Conservation (phyloP, 2,113 vertebrate species). For the Ictalurus punctatus region DNA sequence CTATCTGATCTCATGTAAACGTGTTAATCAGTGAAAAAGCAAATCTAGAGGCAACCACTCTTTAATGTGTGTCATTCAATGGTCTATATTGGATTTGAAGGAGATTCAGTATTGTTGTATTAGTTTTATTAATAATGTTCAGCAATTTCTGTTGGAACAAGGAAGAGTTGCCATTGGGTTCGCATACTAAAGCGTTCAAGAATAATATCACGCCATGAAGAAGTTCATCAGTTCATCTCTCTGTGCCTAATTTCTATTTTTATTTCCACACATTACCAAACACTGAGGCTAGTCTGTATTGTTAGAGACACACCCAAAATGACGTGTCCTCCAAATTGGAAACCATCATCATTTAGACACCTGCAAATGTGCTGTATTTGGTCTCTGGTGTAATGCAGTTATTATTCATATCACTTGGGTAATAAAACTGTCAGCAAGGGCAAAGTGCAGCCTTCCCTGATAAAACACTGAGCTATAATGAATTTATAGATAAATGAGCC, state of each 20-base stretch:
- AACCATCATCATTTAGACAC: conserved; percentile 7
- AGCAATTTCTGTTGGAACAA: background rate
- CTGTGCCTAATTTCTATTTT: conserved; percentile 19
- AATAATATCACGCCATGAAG: background rate
- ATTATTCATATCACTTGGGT: conserved; percentile 26
- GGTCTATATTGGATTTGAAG: background rate
- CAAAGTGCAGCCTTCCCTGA: conserved; percentile 30
- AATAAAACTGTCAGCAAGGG: conserved; percentile 3
- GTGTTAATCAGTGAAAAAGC: background rate
- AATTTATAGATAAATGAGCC: background rate
- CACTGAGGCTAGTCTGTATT: conserved; percentile 13
- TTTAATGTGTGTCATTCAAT: background rate
- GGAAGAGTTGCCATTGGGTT: too few relatives aligned
- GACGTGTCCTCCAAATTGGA: background rate
- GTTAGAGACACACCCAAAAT: conserved; percentile 30
- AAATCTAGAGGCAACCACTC: background rate
- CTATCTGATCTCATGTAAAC: background rate
- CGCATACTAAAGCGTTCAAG: background rate
- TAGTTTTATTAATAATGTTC: background rate
- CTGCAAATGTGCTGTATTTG: conserved; percentile 7
- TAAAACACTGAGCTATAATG: background rate
- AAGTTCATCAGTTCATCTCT: background rate
- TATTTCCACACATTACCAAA: conserved; percentile 10
- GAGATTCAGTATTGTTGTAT: background rate
- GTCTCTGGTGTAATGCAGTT: conserved; percentile 23